Base-by-base conservation (phyloP, 92 coral and sea anemone species). In the Epizoanthus fatuus region DNA sequence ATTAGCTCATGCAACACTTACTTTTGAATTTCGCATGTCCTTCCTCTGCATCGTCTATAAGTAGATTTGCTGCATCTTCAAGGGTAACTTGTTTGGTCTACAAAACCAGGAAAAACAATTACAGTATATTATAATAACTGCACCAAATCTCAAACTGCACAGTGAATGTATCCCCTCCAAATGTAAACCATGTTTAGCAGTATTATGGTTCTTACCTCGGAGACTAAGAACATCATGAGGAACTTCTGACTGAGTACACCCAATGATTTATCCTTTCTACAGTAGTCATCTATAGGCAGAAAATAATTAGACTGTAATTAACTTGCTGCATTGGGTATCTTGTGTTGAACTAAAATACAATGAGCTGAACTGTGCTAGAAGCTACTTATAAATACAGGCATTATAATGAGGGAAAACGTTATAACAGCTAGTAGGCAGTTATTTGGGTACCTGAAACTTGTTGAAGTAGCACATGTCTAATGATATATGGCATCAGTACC, bases 221-320 rank as follows among this genome's bases (percentile, higher is more conserved):
- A 95, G 58, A 93, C 87, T 8, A 97, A 72, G 90, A 97, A 97
- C 99, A 97, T 95, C 92, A 93, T 93, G 11, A 97, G 91, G 79
- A 96, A 95, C 81, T 97, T 97, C 92, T 97, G 98, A 62, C 99
- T 97, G 29, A 97, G 89, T 3, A 97, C 99, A 37, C 99, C 99
- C 52, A 97, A 74, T 38, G 99, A 97, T 83, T 97, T 97, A 92
- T 97, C 99, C 83, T 97, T 97, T 37, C 99, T 93, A 86, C 97
- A 93, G 84, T 91, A 89, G 72, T 95, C 99, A 58, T 83, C 94
- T 67, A 56, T 47, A 47, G 2, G 71, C 87, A 83, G 87, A 77
- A 56, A 32, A 56, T 19, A 81, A 19, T 4, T 42, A n/a, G 45
- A n/a, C 63, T 29, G 35, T 29, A 0, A 29, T 29, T 29, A 29